Evolutionary conservation across 2,888 invertebrate genomes (phyloP), one percentile per base, ranked within the genome.

Genomic region (Drosophila gaucha): DNA sequence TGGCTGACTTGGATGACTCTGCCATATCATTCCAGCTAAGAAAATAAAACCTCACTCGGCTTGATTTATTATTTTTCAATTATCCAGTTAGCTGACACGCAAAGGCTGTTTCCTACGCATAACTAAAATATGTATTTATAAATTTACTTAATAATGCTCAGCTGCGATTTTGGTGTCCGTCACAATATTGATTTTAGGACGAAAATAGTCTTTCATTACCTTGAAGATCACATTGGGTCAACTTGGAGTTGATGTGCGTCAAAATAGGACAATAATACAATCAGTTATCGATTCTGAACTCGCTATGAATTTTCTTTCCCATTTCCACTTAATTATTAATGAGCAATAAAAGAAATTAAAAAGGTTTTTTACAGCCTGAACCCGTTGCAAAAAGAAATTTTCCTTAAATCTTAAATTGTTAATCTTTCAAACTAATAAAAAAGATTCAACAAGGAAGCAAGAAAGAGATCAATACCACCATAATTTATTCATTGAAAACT

Each of bases 11-110:
- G 44, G 43, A 41, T 54, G 65, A 39, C 68, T 35, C 8, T 59
- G 56, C 54, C 60, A 22, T 36, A 60, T 75, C 56, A 54, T 57
- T 8, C 33, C 31, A 28, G 14, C 35, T n/a, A n/a, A 30, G 33
- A 41, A 41, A 41, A 41, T 46, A 47, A 39, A 41, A 47, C 56
- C 35, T 51, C 39, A 58, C 54, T 51, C 69, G 69, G 30, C 49
- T 39, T 24, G 41, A 59, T 60, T 78, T 80, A 78, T 80, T 80
- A 84, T 80, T 84, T 72, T 84, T 84, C 56, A 59, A 67, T 56
- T 55, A 33, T 9, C 36, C 31, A 44, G 54, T 47, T 24, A 26
- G 18, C 44, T 5, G 18, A 8, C 73, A 74, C 76, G 67, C 74
- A 18, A 49, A 22, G 54, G 20, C 43, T 20, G 20, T 26, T 3